Base-by-base conservation (phyloP, 2,888 invertebrate genomes). In the Orthosia gracilis region DNA sequence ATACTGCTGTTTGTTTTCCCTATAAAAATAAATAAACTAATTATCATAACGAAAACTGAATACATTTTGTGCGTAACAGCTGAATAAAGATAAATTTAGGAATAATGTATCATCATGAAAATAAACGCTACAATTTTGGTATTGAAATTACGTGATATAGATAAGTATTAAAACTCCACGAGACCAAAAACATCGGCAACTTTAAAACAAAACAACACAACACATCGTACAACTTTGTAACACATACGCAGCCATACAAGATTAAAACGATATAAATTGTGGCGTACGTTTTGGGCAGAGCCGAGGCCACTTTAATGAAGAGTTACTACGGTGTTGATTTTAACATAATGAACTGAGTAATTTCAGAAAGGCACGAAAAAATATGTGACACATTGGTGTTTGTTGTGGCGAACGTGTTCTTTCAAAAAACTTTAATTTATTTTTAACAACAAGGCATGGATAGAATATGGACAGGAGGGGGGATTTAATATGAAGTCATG, bases 311-410 rank as follows among this genome's bases (percentile, higher is more conserved):
- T 77, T 88, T 93, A 92, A 94, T 93, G 92, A 94, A 92, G 93
- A 93, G 91, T 93, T 91, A 92, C 90, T 86, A 87, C 90, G 87
- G 91, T 93, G 93, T 94, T 93, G 92, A 93, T 94, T 94, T 94
- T 93, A 92, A 92, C 91, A 92, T 94, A 93, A 94, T 93, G 91
- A 93, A 89, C 90, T 87, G 85, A 85, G 89, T 92, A 91, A 92
- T 91, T 92, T 91, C 83, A 78, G 82, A 87, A 85, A 79, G 84
- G 89, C 84, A 78, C 87, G 87, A 84, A 86, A 86, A 88, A 78
- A 70, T 58, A 59, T 69, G 69, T 58, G 80, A 90, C 88, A 89
- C 78, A 91, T 73, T 45, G 85, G 2, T 26, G n/a, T 72, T 58
- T 50, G 17, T 12, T 31, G 9, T n/a, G 15, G 9, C 55, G 13